A percentile compares a stretch with the other conserved stretches of the same genome.
phyloP scores from a whole-genome alignment of 2,113 vertebrate genomes.

The Pseudorhombus dupliciocellatus region DNA sequence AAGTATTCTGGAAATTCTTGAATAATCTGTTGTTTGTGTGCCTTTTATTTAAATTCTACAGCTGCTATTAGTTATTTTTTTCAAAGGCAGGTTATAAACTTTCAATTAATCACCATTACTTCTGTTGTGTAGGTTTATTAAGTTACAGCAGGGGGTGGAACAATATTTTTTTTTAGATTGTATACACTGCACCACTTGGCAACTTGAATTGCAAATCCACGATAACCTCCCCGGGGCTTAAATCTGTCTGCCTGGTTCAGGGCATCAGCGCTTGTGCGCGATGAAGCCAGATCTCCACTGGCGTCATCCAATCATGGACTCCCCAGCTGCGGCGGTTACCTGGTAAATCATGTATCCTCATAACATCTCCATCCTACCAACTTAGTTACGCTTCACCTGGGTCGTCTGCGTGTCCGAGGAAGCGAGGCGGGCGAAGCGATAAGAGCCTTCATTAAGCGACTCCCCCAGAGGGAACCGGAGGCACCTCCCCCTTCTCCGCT shows the following conservation, averaged over 20 bases:
- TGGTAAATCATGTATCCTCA: conserved; percentile 26
- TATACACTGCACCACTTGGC: neutral
- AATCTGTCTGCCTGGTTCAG: conserved; percentile 1
- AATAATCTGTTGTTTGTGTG: neutral
- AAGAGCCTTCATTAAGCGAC: conserved; percentile 50
- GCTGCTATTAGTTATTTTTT: too few relatives aligned
- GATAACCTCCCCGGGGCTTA: conserved; percentile 3
- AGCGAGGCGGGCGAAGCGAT: conserved; percentile 26
- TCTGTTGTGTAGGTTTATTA: too few relatives aligned
- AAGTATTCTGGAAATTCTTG: too few relatives aligned
- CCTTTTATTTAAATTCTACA: too few relatives aligned
- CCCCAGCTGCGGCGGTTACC: conserved; percentile 2
- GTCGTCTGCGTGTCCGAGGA: conserved; percentile 31
- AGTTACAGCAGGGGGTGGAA: neutral
- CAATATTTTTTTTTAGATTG: neutral
- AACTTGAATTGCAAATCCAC: conserved; percentile 15
- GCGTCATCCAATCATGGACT: neutral
- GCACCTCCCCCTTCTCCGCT: conserved; percentile 9
- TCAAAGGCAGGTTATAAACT: too few relatives aligned
- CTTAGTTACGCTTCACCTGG: conserved; percentile 42
- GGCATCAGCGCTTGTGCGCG: neutral
- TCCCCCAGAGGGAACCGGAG: conserved; percentile 22
- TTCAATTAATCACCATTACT: too few relatives aligned
- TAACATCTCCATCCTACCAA: conserved; percentile 1
- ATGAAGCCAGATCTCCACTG: neutral